Evolutionary conservation across 2,888 invertebrate genomes (phyloP).

Genomic region (Euzophera pinguis): DNA sequence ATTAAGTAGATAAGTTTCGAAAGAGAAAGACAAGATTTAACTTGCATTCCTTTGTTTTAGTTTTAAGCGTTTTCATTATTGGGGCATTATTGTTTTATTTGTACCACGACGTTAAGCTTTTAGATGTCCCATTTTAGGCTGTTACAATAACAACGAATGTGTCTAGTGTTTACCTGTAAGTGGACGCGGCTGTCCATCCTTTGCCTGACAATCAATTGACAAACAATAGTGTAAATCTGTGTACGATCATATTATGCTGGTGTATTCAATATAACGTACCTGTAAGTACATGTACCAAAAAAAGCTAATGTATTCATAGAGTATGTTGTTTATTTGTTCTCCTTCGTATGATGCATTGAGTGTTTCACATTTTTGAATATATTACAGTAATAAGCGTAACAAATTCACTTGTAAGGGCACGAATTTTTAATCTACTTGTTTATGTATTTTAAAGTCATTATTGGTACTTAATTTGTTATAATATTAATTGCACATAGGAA

Average conservation of each 20-base stretch:
- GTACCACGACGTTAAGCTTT: constrained; percentile 33
- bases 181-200: constrained; percentile 26
- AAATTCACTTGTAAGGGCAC: constrained; percentile 65
- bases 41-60: constrained; percentile 30
- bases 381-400: constrained; percentile 50
- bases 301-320: constrained; percentile 22
- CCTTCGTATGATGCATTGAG: constrained; percentile 32
- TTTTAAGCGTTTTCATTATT: constrained; percentile 28
- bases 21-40: constrained; percentile 29
- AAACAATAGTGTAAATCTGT: constrained; percentile 17
- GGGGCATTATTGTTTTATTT: constrained; percentile 31
- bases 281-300: constrained; percentile 16
- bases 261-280: constrained; percentile 21
- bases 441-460: constrained; percentile 46
- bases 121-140: constrained; percentile 63
- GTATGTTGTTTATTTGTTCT: constrained; percentile 31
- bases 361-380: constrained; percentile 46
- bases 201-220: constrained; percentile 14
- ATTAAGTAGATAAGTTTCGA: constrained; percentile 48
- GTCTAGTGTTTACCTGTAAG: constrained; percentile 54
- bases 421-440: constrained; percentile 54
- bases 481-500: constrained; percentile 73
- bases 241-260: constrained; percentile 28
- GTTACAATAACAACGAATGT: constrained; percentile 73
- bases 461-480: constrained; percentile 54